Evolutionary conservation across 1,140 invertebrate genomes (phyloP).

Genomic region (Branchinecta lynchi): DNA sequence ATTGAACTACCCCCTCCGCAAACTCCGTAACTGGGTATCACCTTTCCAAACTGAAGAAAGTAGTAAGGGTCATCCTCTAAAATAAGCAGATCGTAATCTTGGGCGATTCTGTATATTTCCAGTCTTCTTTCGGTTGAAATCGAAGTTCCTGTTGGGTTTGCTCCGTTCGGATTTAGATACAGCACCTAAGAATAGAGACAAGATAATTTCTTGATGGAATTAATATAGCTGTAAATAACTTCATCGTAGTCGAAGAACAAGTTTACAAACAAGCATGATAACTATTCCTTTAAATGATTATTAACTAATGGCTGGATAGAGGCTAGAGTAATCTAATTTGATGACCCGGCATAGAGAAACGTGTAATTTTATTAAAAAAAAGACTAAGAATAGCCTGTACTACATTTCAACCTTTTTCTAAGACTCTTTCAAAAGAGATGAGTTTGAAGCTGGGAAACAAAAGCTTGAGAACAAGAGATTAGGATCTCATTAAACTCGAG

Average conservation of each 20-base stretch:
- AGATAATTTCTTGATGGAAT: slow-evolving; percentile 27
- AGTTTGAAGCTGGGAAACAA: too few relatives aligned
- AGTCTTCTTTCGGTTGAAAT: slow-evolving; percentile 45
- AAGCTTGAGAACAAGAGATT: too few relatives aligned
- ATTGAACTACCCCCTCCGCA: too few relatives aligned
- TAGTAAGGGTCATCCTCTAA: slow-evolving; percentile 68
- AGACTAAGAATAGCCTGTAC: too few relatives aligned
- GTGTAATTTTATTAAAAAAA: too few relatives aligned
- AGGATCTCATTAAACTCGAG: too few relatives aligned
- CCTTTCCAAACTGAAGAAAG: slow-evolving; percentile 49
- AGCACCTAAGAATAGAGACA: slow-evolving; percentile 32
- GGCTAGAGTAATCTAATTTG: too few relatives aligned
- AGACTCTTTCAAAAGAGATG: too few relatives aligned
- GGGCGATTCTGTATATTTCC: slow-evolving; percentile 55
- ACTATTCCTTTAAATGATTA: too few relatives aligned
- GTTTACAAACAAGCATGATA: neutral
- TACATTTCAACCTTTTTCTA: too few relatives aligned
- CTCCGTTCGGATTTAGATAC: slow-evolving; percentile 44
- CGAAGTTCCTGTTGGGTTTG: slow-evolving; percentile 53
- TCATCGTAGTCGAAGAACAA: neutral
- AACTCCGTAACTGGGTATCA: slow-evolving; percentile 18
- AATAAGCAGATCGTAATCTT: slow-evolving; percentile 56
- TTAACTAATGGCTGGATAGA: too few relatives aligned
- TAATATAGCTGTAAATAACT: neutral
- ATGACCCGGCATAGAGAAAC: too few relatives aligned